Conservation (phyloP, 2,797 vertebrate species). For the Oryzias dopingdopingensis region DNA sequence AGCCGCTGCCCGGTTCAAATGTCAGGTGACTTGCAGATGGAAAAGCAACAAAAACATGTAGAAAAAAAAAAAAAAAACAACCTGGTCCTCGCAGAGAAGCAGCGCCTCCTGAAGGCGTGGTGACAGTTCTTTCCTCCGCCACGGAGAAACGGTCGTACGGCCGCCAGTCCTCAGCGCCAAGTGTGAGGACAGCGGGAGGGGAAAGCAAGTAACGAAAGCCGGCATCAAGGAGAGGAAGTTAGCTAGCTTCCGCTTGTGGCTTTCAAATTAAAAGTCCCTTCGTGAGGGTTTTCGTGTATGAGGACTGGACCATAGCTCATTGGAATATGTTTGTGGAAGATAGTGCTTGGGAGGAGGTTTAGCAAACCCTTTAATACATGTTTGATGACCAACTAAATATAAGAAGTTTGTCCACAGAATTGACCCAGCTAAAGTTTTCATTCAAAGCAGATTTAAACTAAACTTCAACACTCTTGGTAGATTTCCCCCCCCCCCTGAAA, state of each 20-base stretch:
- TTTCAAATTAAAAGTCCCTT: constrained; percentile 48
- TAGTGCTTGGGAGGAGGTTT: no score
- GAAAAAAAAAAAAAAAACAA: constrained; percentile 5
- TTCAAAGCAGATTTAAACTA: no score
- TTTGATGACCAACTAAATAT: no score
- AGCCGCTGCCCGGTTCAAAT: constrained; percentile 10
- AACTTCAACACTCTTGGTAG: no score
- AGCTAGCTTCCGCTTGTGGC: constrained; percentile 1
- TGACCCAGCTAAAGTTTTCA: no score
- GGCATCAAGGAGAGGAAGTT: neutral
- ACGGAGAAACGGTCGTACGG: constrained; percentile 46
- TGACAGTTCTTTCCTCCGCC: constrained; percentile 53
- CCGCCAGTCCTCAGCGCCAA: constrained; percentile 44
- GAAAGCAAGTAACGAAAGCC: constrained; percentile 31
- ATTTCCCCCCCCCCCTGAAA: no score
- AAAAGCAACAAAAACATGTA: neutral
- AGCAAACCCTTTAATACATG: no score
- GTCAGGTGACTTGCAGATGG: constrained; percentile 4
- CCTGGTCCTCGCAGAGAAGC: constrained; percentile 10
- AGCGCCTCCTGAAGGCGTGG: constrained; percentile 59
- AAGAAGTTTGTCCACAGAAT: no score
- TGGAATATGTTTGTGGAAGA: no score
- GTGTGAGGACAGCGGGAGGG: constrained; percentile 33
- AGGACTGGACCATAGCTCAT: no score
- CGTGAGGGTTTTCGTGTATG: no score